Base-by-base conservation (phyloP, 2,113 vertebrate genomes). In the Podarcis cretensis region DNA sequence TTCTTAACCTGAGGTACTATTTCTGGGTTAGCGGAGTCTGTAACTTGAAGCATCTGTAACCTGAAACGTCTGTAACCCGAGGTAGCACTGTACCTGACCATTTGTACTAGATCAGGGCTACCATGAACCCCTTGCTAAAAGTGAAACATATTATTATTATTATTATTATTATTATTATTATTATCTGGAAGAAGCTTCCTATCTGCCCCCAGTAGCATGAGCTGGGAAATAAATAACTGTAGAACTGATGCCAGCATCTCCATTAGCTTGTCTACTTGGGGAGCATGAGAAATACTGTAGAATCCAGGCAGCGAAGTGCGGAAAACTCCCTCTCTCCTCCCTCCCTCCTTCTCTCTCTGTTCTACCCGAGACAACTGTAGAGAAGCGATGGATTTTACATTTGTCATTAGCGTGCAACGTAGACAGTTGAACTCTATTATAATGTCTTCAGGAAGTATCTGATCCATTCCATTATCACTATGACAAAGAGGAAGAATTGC, bases 361-460 rank as follows among this genome's bases (percentile, higher is more conserved):
- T 95, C 93, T 94, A 69, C 88, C 87, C 87, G 25, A 88, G 91
- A 92, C 87, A 87, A 90, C 90, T 91, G 90, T 68, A 83, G 79
- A 93, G 84, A 93, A 71, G 82, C 93, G 89, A 92, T 91, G 94
- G 92, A 92, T 96, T 97, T 97, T 96, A 96, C 95, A 95, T 97
- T 97, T 97, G 97, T 97, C 95, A 96, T 96, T 96, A 96, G 91
- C 92, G 94, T 97, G 95, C 93, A 93, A 93, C 92, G 92, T 95
- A 96, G 95, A 96, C 94, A 96, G 96, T 95, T 97, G 96, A 97
- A 97, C 96, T 97, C 96, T 95, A 96, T 96, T 96, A 96, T 95
- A 96, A 94, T 96, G 95, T 97, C 96, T 96, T 94, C 96, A 95
- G 94, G 95, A 97, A 96, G 94, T 96, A 96, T 96, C 96, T 95